A percentile compares a stretch with the other conserved stretches of the same genome.
Evolutionary conservation across 2,113 vertebrate species (phyloP).

Genomic region (Dipodomys spectabilis): DNA sequence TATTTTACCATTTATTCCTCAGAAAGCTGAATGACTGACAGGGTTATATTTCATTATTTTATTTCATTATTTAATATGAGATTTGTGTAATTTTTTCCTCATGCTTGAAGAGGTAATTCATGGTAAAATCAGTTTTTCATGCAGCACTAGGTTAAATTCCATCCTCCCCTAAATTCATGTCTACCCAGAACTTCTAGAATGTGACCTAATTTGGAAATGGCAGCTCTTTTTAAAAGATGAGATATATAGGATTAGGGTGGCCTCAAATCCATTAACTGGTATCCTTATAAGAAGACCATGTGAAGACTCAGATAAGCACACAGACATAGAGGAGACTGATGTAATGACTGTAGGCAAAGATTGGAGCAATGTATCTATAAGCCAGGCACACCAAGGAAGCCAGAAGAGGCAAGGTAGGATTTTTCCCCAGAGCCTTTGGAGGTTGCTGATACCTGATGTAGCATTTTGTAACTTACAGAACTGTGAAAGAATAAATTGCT

Average conservation of each 20-base stretch:
- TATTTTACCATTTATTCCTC: slow-evolving; percentile 31
- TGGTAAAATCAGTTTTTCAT: slow-evolving; percentile 58
- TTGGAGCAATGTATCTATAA: not conserved
- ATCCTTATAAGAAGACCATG: not conserved
- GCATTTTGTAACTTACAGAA: not conserved
- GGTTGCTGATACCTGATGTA: not conserved
- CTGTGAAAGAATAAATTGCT: slow-evolving; percentile 5
- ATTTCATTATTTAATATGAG: slow-evolving; percentile 45
- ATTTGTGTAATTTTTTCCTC: not conserved
- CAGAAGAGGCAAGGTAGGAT: not conserved
- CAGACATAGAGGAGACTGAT: not conserved
- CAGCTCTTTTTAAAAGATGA: slow-evolving; percentile 45
- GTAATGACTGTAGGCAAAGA: not conserved
- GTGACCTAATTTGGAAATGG: not conserved
- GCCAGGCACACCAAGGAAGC: not conserved
- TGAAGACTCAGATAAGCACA: slow-evolving; percentile 33
- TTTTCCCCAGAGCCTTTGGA: not conserved
- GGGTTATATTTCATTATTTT: slow-evolving; percentile 49
- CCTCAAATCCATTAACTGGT: not conserved
- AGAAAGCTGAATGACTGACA: slow-evolving; percentile 24
- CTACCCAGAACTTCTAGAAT: not conserved
- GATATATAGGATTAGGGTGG: not conserved
- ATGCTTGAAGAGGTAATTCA: slow-evolving; percentile 7
- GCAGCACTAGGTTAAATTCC: slow-evolving; percentile 10
- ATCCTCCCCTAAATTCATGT: not conserved